Evolutionary conservation across 2,113 vertebrate species (phyloP).

Genomic region (Syngnathus typhle): DNA sequence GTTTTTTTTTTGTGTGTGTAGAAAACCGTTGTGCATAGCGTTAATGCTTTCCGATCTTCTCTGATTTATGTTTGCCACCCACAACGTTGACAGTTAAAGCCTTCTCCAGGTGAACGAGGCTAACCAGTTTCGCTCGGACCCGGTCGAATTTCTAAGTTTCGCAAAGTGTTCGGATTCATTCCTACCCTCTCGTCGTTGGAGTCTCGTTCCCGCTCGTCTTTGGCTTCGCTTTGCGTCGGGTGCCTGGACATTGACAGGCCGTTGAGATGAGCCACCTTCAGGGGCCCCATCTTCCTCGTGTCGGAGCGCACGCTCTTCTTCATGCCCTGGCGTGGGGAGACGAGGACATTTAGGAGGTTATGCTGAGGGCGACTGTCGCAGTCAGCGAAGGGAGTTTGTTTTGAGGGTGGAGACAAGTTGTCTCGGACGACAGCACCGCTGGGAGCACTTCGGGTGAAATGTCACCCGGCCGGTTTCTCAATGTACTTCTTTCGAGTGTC

Average conservation of each 20-base stretch:
- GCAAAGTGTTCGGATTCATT: not conserved
- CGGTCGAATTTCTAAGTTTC: not conserved
- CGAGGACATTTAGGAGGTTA: conserved; percentile 11
- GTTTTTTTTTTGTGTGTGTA: too few relatives aligned
- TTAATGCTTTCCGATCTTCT: too few relatives aligned
- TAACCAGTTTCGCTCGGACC: conserved; percentile 2
- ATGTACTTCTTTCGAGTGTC: not conserved
- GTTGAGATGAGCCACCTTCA: conserved; percentile 87
- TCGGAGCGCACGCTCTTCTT: conserved; percentile 84
- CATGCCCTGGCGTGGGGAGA: conserved; percentile 75
- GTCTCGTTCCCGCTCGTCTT: conserved; percentile 79
- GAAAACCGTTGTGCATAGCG: too few relatives aligned
- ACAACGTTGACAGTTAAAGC: not conserved
- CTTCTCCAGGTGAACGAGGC: conserved; percentile 8
- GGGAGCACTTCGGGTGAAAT: conserved; percentile 26
- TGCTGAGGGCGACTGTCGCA: not conserved
- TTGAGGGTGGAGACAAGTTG: conserved; percentile 5
- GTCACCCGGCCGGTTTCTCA: conserved; percentile 42
- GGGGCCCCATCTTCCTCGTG: conserved; percentile 85
- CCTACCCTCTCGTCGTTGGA: conserved; percentile 90
- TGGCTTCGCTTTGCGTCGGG: conserved; percentile 77
- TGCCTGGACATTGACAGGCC: conserved; percentile 81
- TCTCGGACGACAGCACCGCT: not conserved
- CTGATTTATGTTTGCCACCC: not conserved
- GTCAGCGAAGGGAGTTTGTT: not conserved